Evolutionary conservation across 2,797 vertebrate species (phyloP).

Genomic region (Varecia variegata): DNA sequence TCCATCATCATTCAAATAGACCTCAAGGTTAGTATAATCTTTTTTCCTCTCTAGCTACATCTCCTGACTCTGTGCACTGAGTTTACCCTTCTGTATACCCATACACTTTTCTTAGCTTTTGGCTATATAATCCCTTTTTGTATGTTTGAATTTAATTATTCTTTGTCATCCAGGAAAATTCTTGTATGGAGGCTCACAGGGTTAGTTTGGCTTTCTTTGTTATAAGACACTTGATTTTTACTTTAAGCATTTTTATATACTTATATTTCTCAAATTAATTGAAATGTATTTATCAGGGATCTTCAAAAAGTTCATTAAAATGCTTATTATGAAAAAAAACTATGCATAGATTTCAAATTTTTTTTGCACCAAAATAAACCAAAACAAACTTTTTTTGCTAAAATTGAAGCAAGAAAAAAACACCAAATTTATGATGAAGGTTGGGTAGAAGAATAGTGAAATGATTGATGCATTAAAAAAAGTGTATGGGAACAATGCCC

Average conservation of each 20-base stretch:
- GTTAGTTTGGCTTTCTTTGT: not conserved
- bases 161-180: not conserved
- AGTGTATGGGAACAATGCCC: too few relatives aligned
- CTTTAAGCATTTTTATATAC: not conserved
- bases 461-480: too few relatives aligned
- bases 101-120: not conserved
- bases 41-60: not conserved
- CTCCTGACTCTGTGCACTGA: not conserved
- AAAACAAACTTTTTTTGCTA: too few relatives aligned
- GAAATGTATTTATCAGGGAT: not conserved
- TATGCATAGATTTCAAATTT: too few relatives aligned
- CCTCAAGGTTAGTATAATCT: not conserved
- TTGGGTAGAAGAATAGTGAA: too few relatives aligned
- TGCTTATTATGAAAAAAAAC: too few relatives aligned
- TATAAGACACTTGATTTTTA: not conserved
- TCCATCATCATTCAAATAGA: not conserved
- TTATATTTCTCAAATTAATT: not conserved
- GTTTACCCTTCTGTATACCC: not conserved
- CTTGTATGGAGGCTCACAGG: not conserved
- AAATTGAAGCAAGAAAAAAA: too few relatives aligned
- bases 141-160: not conserved
- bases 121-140: not conserved
- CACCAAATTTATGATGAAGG: too few relatives aligned
- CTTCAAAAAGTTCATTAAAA: too few relatives aligned
- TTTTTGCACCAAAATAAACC: too few relatives aligned